These are phyloP conservation scores for Bicyclus anynana DNA, from an alignment of 1,140 invertebrate species.

Conservation along the genomic window DNA sequence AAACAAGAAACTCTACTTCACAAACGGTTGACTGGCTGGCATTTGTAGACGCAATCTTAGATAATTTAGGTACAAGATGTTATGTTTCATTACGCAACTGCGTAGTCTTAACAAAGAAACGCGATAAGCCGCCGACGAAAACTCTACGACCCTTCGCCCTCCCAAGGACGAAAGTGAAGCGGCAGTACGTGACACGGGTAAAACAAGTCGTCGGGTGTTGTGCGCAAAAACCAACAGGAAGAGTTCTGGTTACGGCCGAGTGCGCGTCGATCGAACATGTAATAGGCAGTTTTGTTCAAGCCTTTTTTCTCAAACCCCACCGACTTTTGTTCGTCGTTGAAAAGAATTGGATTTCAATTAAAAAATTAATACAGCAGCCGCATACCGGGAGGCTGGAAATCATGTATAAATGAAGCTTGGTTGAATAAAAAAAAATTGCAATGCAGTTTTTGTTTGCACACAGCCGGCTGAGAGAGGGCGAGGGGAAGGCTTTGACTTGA, in stretches of 20 bases:
- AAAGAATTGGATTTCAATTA: constrained; percentile 30
- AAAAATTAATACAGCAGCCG: constrained; percentile 4
- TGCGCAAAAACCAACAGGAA: constrained; percentile 47
- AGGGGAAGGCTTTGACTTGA: too few species aligned
- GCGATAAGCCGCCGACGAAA: too few species aligned
- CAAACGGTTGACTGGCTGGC: too few species aligned
- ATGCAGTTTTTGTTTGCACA: neutral
- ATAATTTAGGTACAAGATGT: too few species aligned
- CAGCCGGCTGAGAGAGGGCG: too few species aligned
- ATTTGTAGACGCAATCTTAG: too few species aligned
- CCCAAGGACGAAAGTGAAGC: neutral
- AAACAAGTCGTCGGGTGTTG: constrained; percentile 23
- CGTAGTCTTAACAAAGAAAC: too few species aligned
- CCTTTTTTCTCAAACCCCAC: constrained; percentile 52
- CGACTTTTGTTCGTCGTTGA: constrained; percentile 36
- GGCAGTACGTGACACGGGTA: constrained; percentile 28
- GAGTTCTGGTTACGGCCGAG: constrained; percentile 30
- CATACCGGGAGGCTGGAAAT: neutral
- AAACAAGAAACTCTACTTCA: too few species aligned
- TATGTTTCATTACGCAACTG: too few species aligned
- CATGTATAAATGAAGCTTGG: neutral
- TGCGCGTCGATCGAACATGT: constrained; percentile 40
- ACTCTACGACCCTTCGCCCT: too few species aligned
- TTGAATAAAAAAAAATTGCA: neutral
- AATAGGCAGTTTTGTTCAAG: constrained; percentile 42